Evolutionary conservation across 2,113 vertebrate species (phyloP).

Genomic region (Pituophis catenifer): DNA sequence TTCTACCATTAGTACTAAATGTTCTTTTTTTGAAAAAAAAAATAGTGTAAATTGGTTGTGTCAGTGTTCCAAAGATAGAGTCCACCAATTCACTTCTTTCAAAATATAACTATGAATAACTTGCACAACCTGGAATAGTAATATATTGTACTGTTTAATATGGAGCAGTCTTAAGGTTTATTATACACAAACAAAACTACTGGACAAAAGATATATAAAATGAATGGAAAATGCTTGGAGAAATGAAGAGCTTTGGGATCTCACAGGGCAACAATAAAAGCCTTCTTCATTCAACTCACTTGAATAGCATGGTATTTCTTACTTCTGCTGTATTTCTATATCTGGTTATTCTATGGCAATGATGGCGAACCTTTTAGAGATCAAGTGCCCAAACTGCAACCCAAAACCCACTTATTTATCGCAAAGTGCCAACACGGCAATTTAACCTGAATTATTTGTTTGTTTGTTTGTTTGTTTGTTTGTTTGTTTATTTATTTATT

Average conservation of each 20-base stretch:
- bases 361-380: too few species aligned
- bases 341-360: background rate
- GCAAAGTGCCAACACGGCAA: too few species aligned
- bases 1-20: background rate
- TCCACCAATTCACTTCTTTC: background rate
- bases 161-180: background rate
- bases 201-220: background rate
- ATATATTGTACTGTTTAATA: background rate
- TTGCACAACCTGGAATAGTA: background rate
- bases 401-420: too few species aligned
- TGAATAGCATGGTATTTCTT: background rate
- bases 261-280: background rate
- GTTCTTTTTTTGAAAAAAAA: background rate
- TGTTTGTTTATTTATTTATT: accelerated
- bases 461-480: too few species aligned
- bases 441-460: too few species aligned
- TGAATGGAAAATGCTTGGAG: background rate
- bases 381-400: too few species aligned
- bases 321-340: background rate
- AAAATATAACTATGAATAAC: background rate
- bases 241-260: background rate
- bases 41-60: background rate
- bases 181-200: background rate
- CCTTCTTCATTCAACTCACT: background rate
- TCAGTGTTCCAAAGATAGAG: background rate